These are phyloP conservation scores for Pristionchus fissidentatus DNA, from an alignment of 2,888 invertebrate species.

Conservation along the genomic window DNA sequence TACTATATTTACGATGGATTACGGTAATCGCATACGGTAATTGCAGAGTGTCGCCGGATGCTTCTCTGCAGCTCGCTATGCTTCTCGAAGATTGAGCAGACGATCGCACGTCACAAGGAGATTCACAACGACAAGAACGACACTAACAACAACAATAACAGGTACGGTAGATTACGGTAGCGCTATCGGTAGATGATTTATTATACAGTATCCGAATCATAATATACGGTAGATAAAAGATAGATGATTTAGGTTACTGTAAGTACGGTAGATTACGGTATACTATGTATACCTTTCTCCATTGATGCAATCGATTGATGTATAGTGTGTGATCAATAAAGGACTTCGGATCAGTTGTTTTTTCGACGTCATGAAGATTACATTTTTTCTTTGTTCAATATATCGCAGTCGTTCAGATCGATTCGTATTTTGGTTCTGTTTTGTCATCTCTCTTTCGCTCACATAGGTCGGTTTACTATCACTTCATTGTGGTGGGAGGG, in stretches of 20 bases:
- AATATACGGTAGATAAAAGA: too few species aligned
- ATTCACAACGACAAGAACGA: slow-evolving; percentile 61
- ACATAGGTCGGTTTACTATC: too few species aligned
- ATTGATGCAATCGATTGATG: background rate
- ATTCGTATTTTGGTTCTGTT: background rate
- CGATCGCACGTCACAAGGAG: slow-evolving; percentile 56
- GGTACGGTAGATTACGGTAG: slow-evolving; percentile 19
- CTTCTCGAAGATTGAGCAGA: slow-evolving; percentile 63
- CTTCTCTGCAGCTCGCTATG: slow-evolving; percentile 66
- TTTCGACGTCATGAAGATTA: too few species aligned
- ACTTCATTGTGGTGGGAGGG: slow-evolving; percentile 2
- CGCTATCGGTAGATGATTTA: too few species aligned
- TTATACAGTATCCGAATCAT: too few species aligned
- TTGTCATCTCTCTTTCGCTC: background rate
- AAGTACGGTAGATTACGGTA: background rate
- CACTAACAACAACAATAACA: slow-evolving; percentile 36
- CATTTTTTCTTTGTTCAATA: too few species aligned
- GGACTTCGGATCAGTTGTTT: background rate
- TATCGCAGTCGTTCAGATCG: background rate
- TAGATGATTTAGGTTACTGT: too few species aligned
- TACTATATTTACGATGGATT: too few species aligned
- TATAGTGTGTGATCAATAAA: too few species aligned
- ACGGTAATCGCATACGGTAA: too few species aligned
- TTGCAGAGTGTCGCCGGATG: slow-evolving; percentile 50
- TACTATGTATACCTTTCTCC: background rate